Conservation (phyloP, 2,888 invertebrate genomes). For the Trypoxylon attenuatum region DNA sequence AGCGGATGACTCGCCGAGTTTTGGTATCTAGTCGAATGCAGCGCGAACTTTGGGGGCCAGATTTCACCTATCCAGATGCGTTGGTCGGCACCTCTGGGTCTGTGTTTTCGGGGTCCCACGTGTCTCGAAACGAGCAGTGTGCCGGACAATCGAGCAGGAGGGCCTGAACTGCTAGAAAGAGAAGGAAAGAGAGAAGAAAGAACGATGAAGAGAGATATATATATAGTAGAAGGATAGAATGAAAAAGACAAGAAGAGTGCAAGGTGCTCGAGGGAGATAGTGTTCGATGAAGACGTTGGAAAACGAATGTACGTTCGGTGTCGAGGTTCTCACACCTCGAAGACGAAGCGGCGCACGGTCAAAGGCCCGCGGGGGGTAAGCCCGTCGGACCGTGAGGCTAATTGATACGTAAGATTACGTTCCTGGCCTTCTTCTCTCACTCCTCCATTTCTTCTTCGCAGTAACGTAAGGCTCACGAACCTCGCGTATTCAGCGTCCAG, state of each 20-base stretch:
- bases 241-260: slow-evolving; percentile 6
- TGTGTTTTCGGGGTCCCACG: slow-evolving; percentile 9
- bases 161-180: neutral
- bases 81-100: slow-evolving; percentile 15
- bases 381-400: slow-evolving; percentile 73
- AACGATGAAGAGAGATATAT: no score
- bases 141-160: neutral
- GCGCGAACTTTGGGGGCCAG: slow-evolving; percentile 24
- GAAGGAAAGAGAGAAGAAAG: slow-evolving; percentile 16
- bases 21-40: slow-evolving; percentile 39
- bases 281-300: slow-evolving; percentile 70
- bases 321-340: slow-evolving; percentile 72
- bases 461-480: no score
- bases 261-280: slow-evolving; percentile 30
- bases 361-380: slow-evolving; percentile 75
- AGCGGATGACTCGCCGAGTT: slow-evolving; percentile 44
- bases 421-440: slow-evolving; percentile 55
- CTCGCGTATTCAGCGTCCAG: slow-evolving; percentile 32
- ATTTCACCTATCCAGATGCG: slow-evolving; percentile 49
- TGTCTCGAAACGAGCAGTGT: slow-evolving; percentile 1
- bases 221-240: no score
- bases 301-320: slow-evolving; percentile 65
- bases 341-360: slow-evolving; percentile 71
- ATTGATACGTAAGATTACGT: slow-evolving; percentile 75
- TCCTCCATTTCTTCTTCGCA: slow-evolving; percentile 25